These are phyloP conservation scores for Drosophila fulvimacula DNA, from an alignment of 2,888 invertebrate genomes.

Conservation along the genomic window DNA sequence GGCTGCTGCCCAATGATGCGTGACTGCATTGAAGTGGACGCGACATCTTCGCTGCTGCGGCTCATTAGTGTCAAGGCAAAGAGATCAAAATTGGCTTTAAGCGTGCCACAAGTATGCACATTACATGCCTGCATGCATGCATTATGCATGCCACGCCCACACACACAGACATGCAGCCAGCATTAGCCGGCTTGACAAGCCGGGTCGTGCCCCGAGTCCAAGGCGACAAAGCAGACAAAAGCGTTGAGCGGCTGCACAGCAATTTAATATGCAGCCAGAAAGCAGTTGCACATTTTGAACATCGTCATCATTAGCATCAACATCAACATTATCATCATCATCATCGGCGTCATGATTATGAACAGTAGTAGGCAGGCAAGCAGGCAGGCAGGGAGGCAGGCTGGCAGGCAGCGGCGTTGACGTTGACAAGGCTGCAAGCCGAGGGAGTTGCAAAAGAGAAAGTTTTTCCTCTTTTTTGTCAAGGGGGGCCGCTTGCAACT, in stretches of 20 bases:
- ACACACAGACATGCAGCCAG: conserved; percentile 18
- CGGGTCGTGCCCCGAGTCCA: conserved; percentile 61
- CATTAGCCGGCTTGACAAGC: conserved; percentile 55
- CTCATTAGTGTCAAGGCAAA: conserved; percentile 76
- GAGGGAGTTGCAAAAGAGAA: conserved; percentile 69
- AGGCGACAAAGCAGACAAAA: conserved; percentile 52
- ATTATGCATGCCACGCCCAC: conserved; percentile 60
- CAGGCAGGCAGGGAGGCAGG: conserved; percentile 24
- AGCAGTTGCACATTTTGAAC: conserved; percentile 30
- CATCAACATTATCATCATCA: conserved; percentile 13
- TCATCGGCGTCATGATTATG: conserved; percentile 14
- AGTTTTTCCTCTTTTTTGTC: conserved; percentile 44
- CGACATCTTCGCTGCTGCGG: conserved; percentile 38
- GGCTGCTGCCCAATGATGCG: conserved; percentile 28
- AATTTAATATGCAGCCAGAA: conserved; percentile 39
- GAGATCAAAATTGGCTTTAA: conserved; percentile 74
- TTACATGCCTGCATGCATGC: conserved; percentile 42
- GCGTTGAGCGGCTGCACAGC: conserved; percentile 49
- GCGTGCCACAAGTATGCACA: conserved; percentile 61
- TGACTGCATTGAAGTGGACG: conserved; percentile 50
- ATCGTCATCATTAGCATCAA: conserved; percentile 12
- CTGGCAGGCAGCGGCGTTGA: conserved; percentile 21
- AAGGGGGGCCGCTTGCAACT: conserved; percentile 26
- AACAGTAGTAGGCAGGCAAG: conserved; percentile 20
- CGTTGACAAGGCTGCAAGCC: conserved; percentile 55